These are phyloP conservation scores for Dolichopus griseipennis DNA, from an alignment of 2,888 invertebrate genomes.

Conservation along the genomic window DNA sequence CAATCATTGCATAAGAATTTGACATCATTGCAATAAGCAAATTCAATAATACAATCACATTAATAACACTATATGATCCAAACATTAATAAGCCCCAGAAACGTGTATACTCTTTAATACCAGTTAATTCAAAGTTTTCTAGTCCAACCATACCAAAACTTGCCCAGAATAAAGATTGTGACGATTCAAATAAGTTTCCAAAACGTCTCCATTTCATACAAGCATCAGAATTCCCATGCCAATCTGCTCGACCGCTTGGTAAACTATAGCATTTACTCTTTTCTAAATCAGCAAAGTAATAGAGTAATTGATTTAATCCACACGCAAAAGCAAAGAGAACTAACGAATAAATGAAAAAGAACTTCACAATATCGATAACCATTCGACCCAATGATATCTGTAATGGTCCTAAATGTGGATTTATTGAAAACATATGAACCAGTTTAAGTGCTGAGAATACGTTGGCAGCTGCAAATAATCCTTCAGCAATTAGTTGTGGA, in stretches of 20 bases:
- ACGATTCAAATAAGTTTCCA: slow-evolving; percentile 84
- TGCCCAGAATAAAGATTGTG: slow-evolving; percentile 94
- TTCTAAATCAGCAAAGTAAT: slow-evolving; percentile 87
- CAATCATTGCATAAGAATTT: slow-evolving; percentile 87
- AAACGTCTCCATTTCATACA: slow-evolving; percentile 82
- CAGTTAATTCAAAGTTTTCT: slow-evolving; percentile 77
- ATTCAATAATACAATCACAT: slow-evolving; percentile 86
- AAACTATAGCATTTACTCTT: slow-evolving; percentile 63
- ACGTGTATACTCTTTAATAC: slow-evolving; percentile 81
- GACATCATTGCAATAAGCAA: slow-evolving; percentile 98
- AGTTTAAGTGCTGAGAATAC: slow-evolving; percentile 87
- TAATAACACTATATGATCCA: slow-evolving; percentile 90
- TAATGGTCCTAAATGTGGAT: slow-evolving; percentile 84
- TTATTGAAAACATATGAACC: slow-evolving; percentile 86
- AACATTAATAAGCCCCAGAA: slow-evolving; percentile 96
- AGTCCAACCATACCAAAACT: slow-evolving; percentile 88
- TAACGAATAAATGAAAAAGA: slow-evolving; percentile 80
- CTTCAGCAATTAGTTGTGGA: slow-evolving; percentile 86
- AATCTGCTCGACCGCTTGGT: slow-evolving; percentile 63
- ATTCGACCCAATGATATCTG: slow-evolving; percentile 85
- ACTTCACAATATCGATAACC: slow-evolving; percentile 87
- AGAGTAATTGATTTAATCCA: slow-evolving; percentile 83
- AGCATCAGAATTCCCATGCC: slow-evolving; percentile 65
- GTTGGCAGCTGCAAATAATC: slow-evolving; percentile 90
- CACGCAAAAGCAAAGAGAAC: slow-evolving; percentile 89